Evolutionary conservation across 2,113 vertebrate genomes (phyloP).

Genomic region (Gadus chalcogrammus): DNA sequence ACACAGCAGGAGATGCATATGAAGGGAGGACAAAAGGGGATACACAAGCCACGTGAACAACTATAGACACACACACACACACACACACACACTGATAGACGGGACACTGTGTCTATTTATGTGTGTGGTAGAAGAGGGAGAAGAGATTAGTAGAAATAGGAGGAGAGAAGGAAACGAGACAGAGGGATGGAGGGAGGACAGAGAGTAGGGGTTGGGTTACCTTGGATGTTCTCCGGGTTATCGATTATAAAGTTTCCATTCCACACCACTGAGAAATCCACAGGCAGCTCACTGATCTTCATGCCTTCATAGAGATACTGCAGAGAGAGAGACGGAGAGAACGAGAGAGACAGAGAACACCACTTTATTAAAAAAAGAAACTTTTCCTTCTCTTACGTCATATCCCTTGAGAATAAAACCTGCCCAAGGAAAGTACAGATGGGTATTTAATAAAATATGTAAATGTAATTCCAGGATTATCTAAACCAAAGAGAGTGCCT

Average conservation of each 20-base stretch:
- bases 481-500: too few relatives aligned
- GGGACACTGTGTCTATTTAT: too few relatives aligned
- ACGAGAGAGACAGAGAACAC: not conserved
- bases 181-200: not conserved
- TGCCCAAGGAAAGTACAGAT: not conserved
- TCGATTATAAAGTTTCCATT: conserved; percentile 98
- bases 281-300: conserved; percentile 91
- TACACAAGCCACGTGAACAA: too few relatives aligned
- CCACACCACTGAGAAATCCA: conserved; percentile 98
- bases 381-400: too few relatives aligned
- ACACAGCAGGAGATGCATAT: too few relatives aligned
- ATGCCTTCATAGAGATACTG: conserved; percentile 96
- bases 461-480: too few relatives aligned
- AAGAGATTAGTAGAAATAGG: not conserved
- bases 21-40: too few relatives aligned
- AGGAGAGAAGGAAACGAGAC: not conserved
- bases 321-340: not conserved
- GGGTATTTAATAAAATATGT: too few relatives aligned
- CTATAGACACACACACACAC: not conserved
- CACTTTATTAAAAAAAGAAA: not conserved
- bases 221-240: conserved; percentile 93
- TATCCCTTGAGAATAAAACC: not conserved
- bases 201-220: conserved; percentile 59
- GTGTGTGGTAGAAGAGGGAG: conserved; percentile 1
- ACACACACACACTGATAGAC: too few relatives aligned